Conservation (phyloP, 2,888 invertebrate species). For the Ochropleura plecta region DNA sequence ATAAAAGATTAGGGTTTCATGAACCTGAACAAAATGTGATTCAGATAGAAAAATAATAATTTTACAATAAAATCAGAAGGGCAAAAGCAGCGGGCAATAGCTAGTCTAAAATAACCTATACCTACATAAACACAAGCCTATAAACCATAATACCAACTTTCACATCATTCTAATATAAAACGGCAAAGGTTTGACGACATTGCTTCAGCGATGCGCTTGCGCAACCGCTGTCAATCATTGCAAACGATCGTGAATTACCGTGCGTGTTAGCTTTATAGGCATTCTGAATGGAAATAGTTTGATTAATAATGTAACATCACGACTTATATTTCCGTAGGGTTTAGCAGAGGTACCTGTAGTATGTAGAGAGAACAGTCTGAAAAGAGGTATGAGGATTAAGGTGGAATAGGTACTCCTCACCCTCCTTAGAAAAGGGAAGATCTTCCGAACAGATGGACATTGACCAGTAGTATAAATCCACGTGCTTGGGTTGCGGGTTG, state of each 20-base stretch:
- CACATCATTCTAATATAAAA: slow-evolving; percentile 22
- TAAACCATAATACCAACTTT: slow-evolving; percentile 19
- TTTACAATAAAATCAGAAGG: no score
- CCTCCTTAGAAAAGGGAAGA: no score
- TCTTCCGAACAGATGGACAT: no score
- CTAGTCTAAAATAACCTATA: no score
- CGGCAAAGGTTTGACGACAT: slow-evolving; percentile 26
- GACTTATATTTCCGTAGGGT: neutral
- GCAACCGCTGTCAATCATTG: slow-evolving; percentile 34
- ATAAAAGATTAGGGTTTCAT: no score
- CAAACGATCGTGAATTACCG: slow-evolving; percentile 27
- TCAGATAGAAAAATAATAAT: no score
- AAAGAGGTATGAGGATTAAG: neutral
- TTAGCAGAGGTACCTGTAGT: neutral
- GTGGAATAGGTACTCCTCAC: no score
- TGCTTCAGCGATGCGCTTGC: slow-evolving; percentile 36
- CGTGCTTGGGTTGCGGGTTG: no score
- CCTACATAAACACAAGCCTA: neutral
- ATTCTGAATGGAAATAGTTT: neutral
- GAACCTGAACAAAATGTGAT: no score
- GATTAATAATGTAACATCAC: neutral
- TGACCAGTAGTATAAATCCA: no score
- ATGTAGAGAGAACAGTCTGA: neutral
- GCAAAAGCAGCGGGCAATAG: no score
- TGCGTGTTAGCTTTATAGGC: neutral